Evolutionary conservation across 2,888 invertebrate genomes (phyloP), one percentile per base, ranked within the genome.

Genomic region (Schizotus pectinicornis): DNA sequence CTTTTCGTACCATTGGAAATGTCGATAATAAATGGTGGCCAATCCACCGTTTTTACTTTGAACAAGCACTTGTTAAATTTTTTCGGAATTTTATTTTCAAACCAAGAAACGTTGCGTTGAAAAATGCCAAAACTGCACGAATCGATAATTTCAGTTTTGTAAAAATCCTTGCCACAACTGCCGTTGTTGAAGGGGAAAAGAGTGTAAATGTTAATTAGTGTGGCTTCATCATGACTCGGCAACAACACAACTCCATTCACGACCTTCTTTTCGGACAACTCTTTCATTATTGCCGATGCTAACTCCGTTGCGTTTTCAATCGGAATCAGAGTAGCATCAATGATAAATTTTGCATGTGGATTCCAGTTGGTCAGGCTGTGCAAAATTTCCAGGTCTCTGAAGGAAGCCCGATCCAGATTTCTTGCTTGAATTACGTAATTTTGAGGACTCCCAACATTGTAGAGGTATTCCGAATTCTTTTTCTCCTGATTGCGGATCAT

Each of bases 11-110:
- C 13, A 13, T 41, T 14, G 36, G 61, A 59, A 39, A 59, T 59
- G 22, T 59, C 61, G n/a, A 65, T 37, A 30, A 64, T 14, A 41
- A 13, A 65, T 2, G 65, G 65, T 31, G 42, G 62, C 63, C 63
- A 65, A 33, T 57, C 52, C 2, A 65, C 61, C 13, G 61, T 62
- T 11, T 59, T 22, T 8, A 65, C 43, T 14, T 59, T 61, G 7
- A 65, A 54, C 30, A 56, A 51, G 43, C 65, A 65, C 1, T 58
- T 58, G 36, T 53, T 54, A 6, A 65, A 41, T 38, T 65, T 47
- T 0, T 36, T 45, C 1, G 65, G 65, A 42, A 65, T 41, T 46
- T 65, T 64, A 13, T 54, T 7, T 7, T 59, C 46, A 39, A 61
- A 65, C 31, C 41, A 41, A 2, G 13, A n/a, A n/a, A 13, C 14